phyloP scores from a whole-genome alignment of 2,888 invertebrate genomes.

The Brenthis ino region DNA sequence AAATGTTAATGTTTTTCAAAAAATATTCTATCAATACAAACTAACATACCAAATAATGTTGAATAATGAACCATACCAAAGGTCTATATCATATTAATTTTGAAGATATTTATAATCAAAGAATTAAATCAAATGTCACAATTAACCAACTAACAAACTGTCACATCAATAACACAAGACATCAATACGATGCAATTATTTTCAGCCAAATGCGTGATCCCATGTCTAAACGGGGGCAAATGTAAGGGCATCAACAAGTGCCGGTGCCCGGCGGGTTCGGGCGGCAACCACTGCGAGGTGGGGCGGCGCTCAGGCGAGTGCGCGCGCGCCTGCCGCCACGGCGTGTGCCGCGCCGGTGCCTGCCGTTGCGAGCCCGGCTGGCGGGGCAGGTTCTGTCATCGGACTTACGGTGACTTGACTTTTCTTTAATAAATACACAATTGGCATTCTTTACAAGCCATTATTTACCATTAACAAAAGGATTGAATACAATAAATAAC shows the following conservation, averaged over 20 bases:
- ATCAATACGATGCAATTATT: neutral
- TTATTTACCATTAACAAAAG: too few species aligned
- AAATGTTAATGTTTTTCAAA: constrained; percentile 17
- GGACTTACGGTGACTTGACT: constrained; percentile 79
- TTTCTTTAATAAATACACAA: neutral
- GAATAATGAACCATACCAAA: too few species aligned
- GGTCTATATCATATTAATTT: too few species aligned
- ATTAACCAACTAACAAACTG: too few species aligned
- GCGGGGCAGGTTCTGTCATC: constrained; percentile 91
- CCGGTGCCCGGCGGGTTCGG: constrained; percentile 91
- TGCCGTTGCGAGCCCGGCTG: constrained; percentile 93
- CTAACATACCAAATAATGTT: neutral
- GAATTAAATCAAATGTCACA: too few species aligned
- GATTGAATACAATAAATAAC: too few species aligned
- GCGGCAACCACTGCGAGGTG: constrained; percentile 96
- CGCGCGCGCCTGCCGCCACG: constrained; percentile 89
- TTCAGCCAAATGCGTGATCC: constrained; percentile 93
- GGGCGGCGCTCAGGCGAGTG: constrained; percentile 89
- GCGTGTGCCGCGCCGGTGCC: constrained; percentile 86
- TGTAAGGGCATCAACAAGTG: constrained; percentile 95
- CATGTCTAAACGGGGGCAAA: constrained; percentile 94
- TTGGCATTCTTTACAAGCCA: too few species aligned
- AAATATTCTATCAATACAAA: neutral
- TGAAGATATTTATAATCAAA: too few species aligned
- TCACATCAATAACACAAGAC: neutral